Evolutionary conservation across 2,113 vertebrate genomes (phyloP).

Genomic region (Bettongia penicillata): DNA sequence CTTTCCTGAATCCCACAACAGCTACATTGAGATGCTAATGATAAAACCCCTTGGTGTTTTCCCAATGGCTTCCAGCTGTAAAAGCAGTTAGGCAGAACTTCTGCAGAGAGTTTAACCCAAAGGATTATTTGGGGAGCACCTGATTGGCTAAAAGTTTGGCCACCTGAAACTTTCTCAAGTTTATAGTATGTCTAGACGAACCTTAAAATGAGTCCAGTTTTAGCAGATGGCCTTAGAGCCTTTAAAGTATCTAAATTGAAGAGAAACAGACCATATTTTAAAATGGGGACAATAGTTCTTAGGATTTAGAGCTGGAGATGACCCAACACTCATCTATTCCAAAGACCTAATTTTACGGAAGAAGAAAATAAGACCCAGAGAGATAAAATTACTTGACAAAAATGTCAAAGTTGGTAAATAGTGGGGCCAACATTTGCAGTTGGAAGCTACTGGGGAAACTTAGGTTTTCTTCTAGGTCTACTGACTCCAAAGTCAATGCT

Average conservation of each 20-base stretch:
- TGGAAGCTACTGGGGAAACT: not conserved
- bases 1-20: conserved; percentile 58
- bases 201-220: conserved; percentile 53
- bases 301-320: conserved; percentile 42
- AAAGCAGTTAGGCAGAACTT: conserved; percentile 60
- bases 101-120: not conserved
- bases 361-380: not conserved
- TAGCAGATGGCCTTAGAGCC: conserved; percentile 24
- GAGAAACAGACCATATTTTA: conserved; percentile 16
- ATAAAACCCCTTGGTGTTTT: conserved; percentile 64
- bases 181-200: conserved; percentile 50
- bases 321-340: conserved; percentile 29
- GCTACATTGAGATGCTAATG: conserved; percentile 59
- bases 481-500: not conserved
- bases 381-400: not conserved
- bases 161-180: conserved; percentile 31
- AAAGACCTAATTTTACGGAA: conserved; percentile 16
- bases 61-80: conserved; percentile 69
- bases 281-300: not conserved
- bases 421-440: not conserved
- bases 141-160: conserved; percentile 52
- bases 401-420: not conserved
- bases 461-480: not conserved
- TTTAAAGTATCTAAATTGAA: not conserved
- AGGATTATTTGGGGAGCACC: conserved; percentile 32